A percentile compares a stretch with the other conserved stretches of the same genome.
Evolutionary conservation across 1,140 invertebrate genomes (phyloP).

Genomic region (Brachionus asplanchnoidis): DNA sequence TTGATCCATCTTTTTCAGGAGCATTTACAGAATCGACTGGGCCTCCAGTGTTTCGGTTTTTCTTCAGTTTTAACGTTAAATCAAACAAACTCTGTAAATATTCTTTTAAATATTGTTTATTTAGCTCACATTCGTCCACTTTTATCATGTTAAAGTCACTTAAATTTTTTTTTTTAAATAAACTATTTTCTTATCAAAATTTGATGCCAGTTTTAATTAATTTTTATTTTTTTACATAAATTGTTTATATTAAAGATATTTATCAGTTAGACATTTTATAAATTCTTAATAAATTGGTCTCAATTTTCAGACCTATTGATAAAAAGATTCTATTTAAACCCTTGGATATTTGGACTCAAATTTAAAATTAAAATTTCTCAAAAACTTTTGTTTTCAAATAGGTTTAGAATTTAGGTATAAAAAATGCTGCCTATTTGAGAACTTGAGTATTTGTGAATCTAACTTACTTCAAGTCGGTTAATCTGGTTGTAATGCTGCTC

Average conservation of each 20-base stretch:
- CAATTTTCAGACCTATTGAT: background rate
- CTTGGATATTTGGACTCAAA: background rate
- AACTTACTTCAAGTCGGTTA: background rate
- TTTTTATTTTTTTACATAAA: background rate
- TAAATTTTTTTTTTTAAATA: background rate
- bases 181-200: background rate
- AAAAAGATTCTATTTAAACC: background rate
- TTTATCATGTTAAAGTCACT: conserved; percentile 24
- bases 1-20: background rate
- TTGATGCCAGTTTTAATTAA: conserved; percentile 35
- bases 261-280: background rate
- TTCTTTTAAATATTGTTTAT: conserved; percentile 10
- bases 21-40: background rate
- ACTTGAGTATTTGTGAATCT: background rate
- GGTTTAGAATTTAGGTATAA: background rate
- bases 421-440: conserved; percentile 37
- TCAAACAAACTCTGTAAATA: conserved; percentile 24
- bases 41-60: background rate
- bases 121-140: background rate
- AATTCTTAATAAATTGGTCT: background rate
- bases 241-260: background rate
- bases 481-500: background rate
- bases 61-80: conserved; percentile 6
- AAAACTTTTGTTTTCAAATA: conserved; percentile 17
- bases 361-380: background rate